A percentile compares a stretch with the other conserved stretches of the same genome.
Evolutionary conservation across 2,888 invertebrate species (phyloP).

Genomic region (Ophonus ardosiacus): DNA sequence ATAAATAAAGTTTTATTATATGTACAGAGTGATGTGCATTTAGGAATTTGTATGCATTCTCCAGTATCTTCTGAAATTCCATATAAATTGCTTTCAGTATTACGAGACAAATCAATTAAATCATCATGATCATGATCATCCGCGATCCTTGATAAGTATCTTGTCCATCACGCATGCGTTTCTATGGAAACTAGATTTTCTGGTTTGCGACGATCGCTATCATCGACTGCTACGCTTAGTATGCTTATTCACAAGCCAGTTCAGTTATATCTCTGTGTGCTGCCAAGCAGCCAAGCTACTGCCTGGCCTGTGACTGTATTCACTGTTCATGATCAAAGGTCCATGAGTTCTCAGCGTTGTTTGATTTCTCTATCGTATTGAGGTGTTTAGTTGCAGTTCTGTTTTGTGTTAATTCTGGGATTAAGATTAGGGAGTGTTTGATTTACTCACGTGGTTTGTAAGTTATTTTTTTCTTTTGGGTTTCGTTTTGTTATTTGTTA

Average conservation of each 20-base stretch:
- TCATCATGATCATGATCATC: background rate
- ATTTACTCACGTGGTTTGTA: conserved; percentile 12
- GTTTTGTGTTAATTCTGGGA: background rate
- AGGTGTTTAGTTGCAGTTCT: conserved; percentile 32
- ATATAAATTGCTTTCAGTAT: background rate
- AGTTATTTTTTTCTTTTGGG: background rate
- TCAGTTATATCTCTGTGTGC: conserved; percentile 14
- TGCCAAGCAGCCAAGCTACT: background rate
- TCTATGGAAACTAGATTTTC: conserved; percentile 60
- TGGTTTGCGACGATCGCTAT: conserved; percentile 54
- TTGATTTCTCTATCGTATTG: background rate
- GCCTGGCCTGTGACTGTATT: background rate
- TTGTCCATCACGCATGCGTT: conserved; percentile 40
- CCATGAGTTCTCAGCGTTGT: conserved; percentile 15
- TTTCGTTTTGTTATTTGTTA: background rate
- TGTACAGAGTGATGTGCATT: too few species aligned
- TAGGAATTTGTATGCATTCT: too few species aligned
- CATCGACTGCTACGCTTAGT: conserved; percentile 25
- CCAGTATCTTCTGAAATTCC: background rate
- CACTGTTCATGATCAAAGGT: conserved; percentile 39
- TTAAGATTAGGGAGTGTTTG: background rate
- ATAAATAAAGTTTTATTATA: too few species aligned
- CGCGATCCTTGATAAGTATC: conserved; percentile 8
- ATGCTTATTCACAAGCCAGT: conserved; percentile 9
- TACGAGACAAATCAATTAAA: background rate